These are phyloP conservation scores for Hippopotamyrus pictus DNA, from an alignment of 2,797 vertebrate species.

Conservation along the genomic window DNA sequence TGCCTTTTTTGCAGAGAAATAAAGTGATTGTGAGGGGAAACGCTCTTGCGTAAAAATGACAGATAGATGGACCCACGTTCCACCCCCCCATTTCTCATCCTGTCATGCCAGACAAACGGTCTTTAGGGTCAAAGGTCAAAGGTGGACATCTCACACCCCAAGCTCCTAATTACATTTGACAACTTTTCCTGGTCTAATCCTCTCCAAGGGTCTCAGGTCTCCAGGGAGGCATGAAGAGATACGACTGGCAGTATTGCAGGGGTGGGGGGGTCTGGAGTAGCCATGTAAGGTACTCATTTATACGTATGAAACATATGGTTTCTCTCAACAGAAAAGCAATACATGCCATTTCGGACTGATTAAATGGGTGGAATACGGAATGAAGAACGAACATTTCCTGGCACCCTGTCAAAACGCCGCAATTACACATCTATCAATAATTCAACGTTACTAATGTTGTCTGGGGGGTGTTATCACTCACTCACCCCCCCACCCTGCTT, in stretches of 20 bases:
- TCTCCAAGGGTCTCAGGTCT: not conserved
- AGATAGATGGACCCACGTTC: not conserved
- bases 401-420: constrained; percentile 22
- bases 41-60: not conserved
- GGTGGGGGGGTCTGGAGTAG: constrained; percentile 28
- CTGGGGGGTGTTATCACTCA: not conserved
- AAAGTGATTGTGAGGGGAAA: not conserved
- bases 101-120: not conserved
- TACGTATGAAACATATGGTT: constrained; percentile 39
- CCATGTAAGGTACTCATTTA: constrained; percentile 41
- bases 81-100: not conserved
- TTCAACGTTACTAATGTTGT: constrained; percentile 26
- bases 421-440: constrained; percentile 49
- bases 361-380: constrained; percentile 32
- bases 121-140: not conserved
- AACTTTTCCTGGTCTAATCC: not conserved
- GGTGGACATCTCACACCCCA: not conserved
- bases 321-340: constrained; percentile 38
- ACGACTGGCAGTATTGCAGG: not conserved
- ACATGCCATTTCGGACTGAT: constrained; percentile 45
- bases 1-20: not conserved
- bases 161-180: not conserved
- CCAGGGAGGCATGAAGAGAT: not conserved
- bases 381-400: constrained; percentile 14
- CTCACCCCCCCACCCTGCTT: not conserved